phyloP scores from a whole-genome alignment of 2,113 vertebrate genomes.

The Python bivittatus region DNA sequence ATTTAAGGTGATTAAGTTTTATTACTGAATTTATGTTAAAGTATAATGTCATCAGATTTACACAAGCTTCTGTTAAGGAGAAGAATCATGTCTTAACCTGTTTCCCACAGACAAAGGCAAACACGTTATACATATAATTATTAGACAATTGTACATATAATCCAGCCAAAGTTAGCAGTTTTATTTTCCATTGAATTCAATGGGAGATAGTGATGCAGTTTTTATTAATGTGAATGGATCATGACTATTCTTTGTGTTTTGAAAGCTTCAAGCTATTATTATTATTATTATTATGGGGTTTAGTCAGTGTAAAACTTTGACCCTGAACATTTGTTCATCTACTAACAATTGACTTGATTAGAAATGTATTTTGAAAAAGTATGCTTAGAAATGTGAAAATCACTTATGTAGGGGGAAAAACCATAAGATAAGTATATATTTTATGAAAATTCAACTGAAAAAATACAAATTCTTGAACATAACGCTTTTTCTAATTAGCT shows the following conservation, averaged over 20 bases:
- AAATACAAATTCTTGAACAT: not conserved
- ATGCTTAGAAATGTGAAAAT: not conserved
- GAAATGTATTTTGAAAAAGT: not conserved
- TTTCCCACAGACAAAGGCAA: not conserved
- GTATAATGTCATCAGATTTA: not conserved
- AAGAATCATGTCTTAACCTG: not conserved
- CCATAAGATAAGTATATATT: not conserved
- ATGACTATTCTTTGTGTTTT: not conserved
- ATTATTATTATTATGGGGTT: too few species aligned
- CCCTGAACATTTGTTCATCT: not conserved
- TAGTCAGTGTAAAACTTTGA: not conserved
- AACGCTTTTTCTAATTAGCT: not conserved
- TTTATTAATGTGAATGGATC: not conserved
- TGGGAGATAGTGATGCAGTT: not conserved
- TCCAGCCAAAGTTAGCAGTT: not conserved
- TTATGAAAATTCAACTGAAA: not conserved
- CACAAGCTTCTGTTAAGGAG: not conserved
- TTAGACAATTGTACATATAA: not conserved
- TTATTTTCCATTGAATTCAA: not conserved
- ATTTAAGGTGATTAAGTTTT: constrained; percentile 15
- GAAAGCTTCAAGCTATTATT: not conserved
- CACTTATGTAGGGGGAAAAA: not conserved
- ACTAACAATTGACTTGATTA: not conserved
- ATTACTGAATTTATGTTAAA: constrained; percentile 1
- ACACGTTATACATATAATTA: not conserved